Percentiles rank a stretch among this genome's conserved stretches.
These are phyloP conservation scores for Noctua pronuba DNA, from an alignment of 2,888 invertebrate species.

Conservation along the genomic window DNA sequence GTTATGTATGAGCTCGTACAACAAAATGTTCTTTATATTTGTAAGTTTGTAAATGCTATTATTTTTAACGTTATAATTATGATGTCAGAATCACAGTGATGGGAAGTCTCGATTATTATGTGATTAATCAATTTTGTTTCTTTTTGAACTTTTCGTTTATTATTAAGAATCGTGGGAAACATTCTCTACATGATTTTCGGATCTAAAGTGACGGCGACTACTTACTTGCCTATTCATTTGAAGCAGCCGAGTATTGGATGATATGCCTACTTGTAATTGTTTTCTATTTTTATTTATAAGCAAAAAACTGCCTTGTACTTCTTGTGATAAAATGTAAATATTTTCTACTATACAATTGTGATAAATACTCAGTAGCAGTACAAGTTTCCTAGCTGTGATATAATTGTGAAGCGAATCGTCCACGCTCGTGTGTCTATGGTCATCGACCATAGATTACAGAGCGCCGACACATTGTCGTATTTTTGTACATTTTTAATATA, in stretches of 20 bases:
- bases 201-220: background rate
- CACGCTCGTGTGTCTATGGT: background rate
- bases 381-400: slow-evolving; percentile 77
- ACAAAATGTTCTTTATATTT: slow-evolving; percentile 38
- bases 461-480: slow-evolving; percentile 28
- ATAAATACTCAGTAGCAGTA: slow-evolving; percentile 68
- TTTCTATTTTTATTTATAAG: slow-evolving; percentile 7
- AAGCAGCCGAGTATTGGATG: slow-evolving; percentile 11
- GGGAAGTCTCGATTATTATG: slow-evolving; percentile 14
- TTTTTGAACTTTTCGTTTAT: background rate
- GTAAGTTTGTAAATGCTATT: slow-evolving; percentile 33
- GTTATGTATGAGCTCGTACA: slow-evolving; percentile 32
- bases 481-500: slow-evolving; percentile 43
- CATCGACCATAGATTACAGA: background rate
- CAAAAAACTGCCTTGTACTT: slow-evolving; percentile 8
- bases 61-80: slow-evolving; percentile 13
- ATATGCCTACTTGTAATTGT: slow-evolving; percentile 3
- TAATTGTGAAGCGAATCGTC: slow-evolving; percentile 18
- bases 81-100: slow-evolving; percentile 35
- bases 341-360: slow-evolving; percentile 31
- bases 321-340: slow-evolving; percentile 40
- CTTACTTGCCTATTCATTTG: background rate
- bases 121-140: background rate
- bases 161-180: background rate
- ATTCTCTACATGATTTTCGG: background rate